These are phyloP conservation scores for Bombus haemorrhoidalis DNA, from an alignment of 1,140 invertebrate species.

Conservation along the genomic window DNA sequence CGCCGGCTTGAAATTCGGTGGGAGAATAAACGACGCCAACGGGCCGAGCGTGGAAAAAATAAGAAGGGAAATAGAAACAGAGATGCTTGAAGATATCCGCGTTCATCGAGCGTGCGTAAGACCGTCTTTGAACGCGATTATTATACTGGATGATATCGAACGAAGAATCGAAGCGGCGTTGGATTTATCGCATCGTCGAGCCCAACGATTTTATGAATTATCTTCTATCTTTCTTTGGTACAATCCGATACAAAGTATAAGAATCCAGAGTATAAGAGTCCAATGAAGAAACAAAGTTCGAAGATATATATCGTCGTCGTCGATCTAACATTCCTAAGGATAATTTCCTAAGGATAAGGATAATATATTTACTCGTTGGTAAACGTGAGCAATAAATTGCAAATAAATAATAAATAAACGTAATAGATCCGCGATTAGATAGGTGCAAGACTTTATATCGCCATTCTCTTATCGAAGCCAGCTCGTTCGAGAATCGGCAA, in stretches of 20 bases:
- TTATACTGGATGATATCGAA: not conserved
- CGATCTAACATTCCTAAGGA: not conserved
- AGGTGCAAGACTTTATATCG: not conserved
- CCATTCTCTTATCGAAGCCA: not conserved
- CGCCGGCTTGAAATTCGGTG: conserved; percentile 48
- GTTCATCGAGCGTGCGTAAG: too few relatives aligned
- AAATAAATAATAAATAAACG: too few relatives aligned
- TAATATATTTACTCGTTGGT: not conserved
- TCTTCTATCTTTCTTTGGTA: not conserved
- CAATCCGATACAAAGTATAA: not conserved
- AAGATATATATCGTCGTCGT: not conserved
- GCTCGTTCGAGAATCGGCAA: not conserved
- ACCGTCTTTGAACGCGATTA: not conserved
- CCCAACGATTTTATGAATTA: not conserved
- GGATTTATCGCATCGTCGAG: not conserved
- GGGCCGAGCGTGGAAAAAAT: not conserved
- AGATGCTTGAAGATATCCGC: too few relatives aligned
- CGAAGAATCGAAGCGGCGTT: not conserved
- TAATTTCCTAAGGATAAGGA: too few relatives aligned
- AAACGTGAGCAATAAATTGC: not conserved
- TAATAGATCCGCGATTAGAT: not conserved
- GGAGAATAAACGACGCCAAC: conserved; percentile 28
- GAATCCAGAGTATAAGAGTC: too few relatives aligned
- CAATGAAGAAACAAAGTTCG: too few relatives aligned
- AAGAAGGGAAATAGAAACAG: not conserved